phyloP scores from a whole-genome alignment of 2,113 vertebrate species.

The Poecilia latipinna region DNA sequence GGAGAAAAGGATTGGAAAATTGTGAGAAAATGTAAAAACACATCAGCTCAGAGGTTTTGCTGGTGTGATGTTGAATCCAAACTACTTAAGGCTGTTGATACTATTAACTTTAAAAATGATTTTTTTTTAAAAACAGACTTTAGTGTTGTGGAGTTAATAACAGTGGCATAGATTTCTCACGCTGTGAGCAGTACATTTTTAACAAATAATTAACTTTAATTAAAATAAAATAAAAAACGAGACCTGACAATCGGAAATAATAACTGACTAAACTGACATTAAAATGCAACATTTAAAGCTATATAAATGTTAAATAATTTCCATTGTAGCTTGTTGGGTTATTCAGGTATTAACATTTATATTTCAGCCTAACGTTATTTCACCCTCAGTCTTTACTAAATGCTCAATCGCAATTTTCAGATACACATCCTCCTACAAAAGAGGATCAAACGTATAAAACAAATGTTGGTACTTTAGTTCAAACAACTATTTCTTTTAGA shows the following conservation, averaged over 20 bases:
- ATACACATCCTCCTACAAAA: not conserved
- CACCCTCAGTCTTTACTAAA: not conserved
- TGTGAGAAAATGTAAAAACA: too few species aligned
- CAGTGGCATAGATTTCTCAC: too few species aligned
- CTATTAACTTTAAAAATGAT: too few species aligned
- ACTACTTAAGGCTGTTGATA: too few species aligned
- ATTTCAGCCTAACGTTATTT: not conserved
- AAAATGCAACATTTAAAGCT: not conserved
- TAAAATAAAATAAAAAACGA: not conserved
- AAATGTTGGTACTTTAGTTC: not conserved
- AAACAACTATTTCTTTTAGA: not conserved
- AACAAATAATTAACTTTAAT: not conserved
- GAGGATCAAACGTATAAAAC: not conserved
- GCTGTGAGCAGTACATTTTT: too few species aligned
- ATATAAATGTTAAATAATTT: not conserved
- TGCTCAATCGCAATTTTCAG: not conserved
- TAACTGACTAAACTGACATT: not conserved
- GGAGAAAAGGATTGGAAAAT: too few species aligned
- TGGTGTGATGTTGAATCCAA: too few species aligned
- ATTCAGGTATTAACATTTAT: not conserved
- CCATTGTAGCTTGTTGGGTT: not conserved
- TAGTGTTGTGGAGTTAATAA: too few species aligned
- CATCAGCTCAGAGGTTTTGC: too few species aligned
- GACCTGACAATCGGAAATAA: not conserved
- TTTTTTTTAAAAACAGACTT: too few species aligned